Evolutionary conservation across 2,888 invertebrate genomes (phyloP), one percentile per base, ranked within the genome.

Genomic region (Noctua janthe): DNA sequence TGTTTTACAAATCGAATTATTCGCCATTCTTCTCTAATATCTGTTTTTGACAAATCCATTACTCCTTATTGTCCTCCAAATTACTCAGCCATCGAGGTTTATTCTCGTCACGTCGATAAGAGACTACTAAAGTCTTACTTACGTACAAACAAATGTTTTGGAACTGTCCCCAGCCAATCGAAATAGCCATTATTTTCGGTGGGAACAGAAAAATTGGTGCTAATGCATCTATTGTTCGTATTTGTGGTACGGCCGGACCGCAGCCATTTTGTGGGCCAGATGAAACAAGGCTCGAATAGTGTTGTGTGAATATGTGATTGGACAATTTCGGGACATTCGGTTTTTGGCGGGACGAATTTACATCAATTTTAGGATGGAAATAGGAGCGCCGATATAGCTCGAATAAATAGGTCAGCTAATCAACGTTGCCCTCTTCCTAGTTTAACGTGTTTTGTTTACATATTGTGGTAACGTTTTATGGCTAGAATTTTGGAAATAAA

Each of bases 171-270:
- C 23, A 66, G 64, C 75, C 77, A 85, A 88, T 88, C 83, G 80
- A 76, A 76, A 84, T 83, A 80, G 80, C 88, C 87, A 88, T 88
- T 90, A 89, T 83, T 88, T 88, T 82, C 29, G 82, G 76, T 35
- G 43, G 76, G 73, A 71, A 85, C 77, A 56, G 80, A 90, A 90
- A 78, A 92, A 91, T 91, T 90, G 84, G 81, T 88, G 86, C 90
- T 92, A 92, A 92, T 92, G 92, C 90, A 92, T 88, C 92, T 88
- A 90, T 92, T 92, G 92, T 92, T 88, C 90, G 89, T 85, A 86
- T 90, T 90, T 90, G 89, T 88, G 88, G 88, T 59, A 85, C 78
- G 72, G 76, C 73, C 77, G 89, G 82, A 88, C 82, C 82, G 82
- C 82, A 83, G 86, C 88, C 87, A 88, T 90, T 89, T 91, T 91